Evolutionary conservation across 1,140 invertebrate species (phyloP).

Genomic region (Latrodectus geometricus): DNA sequence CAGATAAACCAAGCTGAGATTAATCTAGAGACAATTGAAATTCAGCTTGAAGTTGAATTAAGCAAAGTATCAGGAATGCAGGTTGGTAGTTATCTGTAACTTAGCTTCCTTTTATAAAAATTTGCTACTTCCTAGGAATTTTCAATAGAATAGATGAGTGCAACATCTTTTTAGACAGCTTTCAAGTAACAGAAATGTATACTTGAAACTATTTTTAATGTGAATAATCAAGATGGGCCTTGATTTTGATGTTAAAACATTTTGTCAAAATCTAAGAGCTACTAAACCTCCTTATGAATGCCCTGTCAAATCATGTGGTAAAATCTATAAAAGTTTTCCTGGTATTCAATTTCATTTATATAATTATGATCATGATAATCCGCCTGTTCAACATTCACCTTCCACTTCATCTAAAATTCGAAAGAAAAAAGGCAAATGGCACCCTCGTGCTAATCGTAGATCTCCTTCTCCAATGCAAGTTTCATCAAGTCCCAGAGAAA

Average conservation of each 20-base stretch:
- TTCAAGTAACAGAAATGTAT: not conserved
- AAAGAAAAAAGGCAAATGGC: slow-evolving; percentile 65
- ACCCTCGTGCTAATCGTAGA: slow-evolving; percentile 65
- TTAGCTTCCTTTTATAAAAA: not conserved
- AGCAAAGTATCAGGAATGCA: slow-evolving; percentile 16
- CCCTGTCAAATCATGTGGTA: slow-evolving; percentile 84
- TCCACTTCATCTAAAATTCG: slow-evolving; percentile 31
- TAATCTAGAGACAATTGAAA: slow-evolving; percentile 6
- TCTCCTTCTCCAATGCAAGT: slow-evolving; percentile 69
- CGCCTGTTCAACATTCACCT: slow-evolving; percentile 65
- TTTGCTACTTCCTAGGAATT: not conserved
- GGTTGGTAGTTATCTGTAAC: slow-evolving; percentile 42
- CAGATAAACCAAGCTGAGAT: slow-evolving; percentile 30
- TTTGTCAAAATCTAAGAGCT: slow-evolving; percentile 79
- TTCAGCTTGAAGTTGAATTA: slow-evolving; percentile 28
- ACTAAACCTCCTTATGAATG: slow-evolving; percentile 85
- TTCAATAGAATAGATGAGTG: not conserved
- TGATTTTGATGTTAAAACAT: slow-evolving; percentile 86
- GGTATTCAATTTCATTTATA: slow-evolving; percentile 88
- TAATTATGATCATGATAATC: slow-evolving; percentile 82
- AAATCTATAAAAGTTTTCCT: slow-evolving; percentile 85
- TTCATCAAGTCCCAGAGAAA: slow-evolving; percentile 66
- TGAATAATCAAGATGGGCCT: slow-evolving; percentile 73
- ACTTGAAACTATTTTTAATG: not conserved
- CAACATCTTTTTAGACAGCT: not conserved